Evolutionary conservation across 2,113 vertebrate genomes (phyloP).

Genomic region (Protomyctophum bolini): DNA sequence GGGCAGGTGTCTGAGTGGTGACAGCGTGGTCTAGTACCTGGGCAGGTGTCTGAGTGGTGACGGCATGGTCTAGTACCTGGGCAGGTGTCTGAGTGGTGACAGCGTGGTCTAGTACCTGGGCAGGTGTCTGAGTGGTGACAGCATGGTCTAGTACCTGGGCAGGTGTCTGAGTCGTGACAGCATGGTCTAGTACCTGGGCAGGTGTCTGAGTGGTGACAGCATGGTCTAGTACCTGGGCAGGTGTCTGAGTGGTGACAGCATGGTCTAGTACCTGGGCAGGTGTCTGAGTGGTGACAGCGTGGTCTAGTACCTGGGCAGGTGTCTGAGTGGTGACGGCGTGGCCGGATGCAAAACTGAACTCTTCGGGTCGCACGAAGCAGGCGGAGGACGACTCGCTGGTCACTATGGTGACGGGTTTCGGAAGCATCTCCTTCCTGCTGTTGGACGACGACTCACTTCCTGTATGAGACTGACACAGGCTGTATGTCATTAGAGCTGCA

Average conservation of each 20-base stretch:
- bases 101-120: no score
- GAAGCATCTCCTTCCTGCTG: conserved; percentile 89
- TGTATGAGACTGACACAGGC: conserved; percentile 84
- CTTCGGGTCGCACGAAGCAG: conserved; percentile 80
- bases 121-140: no score
- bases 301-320: conserved; percentile 67
- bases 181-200: neutral
- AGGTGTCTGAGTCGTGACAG: no score
- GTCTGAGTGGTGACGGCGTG: conserved; percentile 78
- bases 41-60: no score
- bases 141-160: no score
- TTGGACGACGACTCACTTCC: conserved; percentile 92
- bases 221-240: neutral
- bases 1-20: no score
- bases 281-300: neutral
- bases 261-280: neutral
- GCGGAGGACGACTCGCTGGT: conserved; percentile 88
- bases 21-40: no score
- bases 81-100: no score
- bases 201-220: neutral
- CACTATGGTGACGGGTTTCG: conserved; percentile 84
- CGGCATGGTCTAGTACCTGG: no score
- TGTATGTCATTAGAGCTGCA: neutral
- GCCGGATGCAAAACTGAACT: conserved; percentile 76
- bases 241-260: neutral